A percentile compares a stretch with the other conserved stretches of the same genome.
phyloP scores from a whole-genome alignment of 2,888 invertebrate genomes.

The Cheilosia vulpina region DNA sequence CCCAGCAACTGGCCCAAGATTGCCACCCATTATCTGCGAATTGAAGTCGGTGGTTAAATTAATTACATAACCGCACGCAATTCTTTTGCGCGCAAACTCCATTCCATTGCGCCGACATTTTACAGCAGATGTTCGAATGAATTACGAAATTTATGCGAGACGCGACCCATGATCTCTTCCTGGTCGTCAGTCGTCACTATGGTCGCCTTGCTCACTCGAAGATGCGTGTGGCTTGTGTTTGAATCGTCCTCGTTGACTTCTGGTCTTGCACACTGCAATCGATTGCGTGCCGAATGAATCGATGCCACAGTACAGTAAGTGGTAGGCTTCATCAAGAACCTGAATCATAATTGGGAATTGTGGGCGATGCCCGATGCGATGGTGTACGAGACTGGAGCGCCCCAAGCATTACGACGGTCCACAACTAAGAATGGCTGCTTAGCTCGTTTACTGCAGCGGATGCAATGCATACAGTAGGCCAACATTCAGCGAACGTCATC shows the following conservation, averaged over 20 bases:
- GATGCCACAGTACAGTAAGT: conserved; percentile 24
- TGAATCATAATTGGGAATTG: conserved; percentile 34
- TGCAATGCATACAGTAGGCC: conserved; percentile 39
- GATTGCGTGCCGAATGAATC: conserved; percentile 58
- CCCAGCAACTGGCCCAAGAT: conserved; percentile 22
- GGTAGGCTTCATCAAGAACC: conserved; percentile 41
- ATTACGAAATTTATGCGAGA: conserved; percentile 60
- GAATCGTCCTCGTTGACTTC: conserved; percentile 65
- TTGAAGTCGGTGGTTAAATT: conserved; percentile 63
- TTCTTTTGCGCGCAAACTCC: conserved; percentile 44
- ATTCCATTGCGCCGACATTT: conserved; percentile 12
- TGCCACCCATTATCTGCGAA: conserved; percentile 41
- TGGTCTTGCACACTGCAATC: conserved; percentile 51
- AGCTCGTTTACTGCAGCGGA: conserved; percentile 11
- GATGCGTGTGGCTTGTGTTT: conserved; percentile 37
- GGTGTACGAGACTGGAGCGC: background rate
- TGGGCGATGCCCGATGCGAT: conserved; percentile 27
- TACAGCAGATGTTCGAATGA: conserved; percentile 58
- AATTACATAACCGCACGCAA: conserved; percentile 69
- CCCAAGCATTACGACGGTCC: background rate
- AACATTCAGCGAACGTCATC: conserved; percentile 39
- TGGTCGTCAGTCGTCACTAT: conserved; percentile 52
- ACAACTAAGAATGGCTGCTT: background rate
- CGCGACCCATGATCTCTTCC: conserved; percentile 73
- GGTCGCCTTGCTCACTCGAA: conserved; percentile 1